Percentiles rank a stretch among this genome's conserved stretches.
Conservation (phyloP, 2,888 invertebrate species). For the Lepidocyrtoides sp. region DNA sequence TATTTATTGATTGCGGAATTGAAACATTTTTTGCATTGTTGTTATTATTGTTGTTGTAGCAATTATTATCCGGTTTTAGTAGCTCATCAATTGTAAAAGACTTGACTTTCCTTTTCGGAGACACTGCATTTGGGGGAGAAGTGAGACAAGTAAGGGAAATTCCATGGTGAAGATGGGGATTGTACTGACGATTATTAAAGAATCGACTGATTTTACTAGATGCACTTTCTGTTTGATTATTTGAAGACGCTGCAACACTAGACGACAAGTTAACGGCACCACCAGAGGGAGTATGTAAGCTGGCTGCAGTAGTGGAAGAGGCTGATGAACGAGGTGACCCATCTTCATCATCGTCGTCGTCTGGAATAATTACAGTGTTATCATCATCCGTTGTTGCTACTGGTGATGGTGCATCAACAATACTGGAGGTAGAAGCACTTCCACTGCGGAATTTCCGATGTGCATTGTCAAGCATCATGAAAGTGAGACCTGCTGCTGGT, state of each 20-base stretch:
- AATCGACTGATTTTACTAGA: not conserved
- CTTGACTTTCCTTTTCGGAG: constrained; percentile 89
- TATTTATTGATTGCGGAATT: not conserved
- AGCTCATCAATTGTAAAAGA: constrained; percentile 96
- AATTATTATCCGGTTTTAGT: constrained; percentile 88
- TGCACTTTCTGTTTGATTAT: not conserved
- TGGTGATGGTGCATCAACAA: not conserved
- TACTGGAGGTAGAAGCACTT: not conserved
- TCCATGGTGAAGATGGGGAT: constrained; percentile 9
- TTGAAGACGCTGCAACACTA: not conserved
- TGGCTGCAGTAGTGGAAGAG: not conserved
- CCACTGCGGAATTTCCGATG: constrained; percentile 24
- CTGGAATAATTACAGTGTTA: constrained; percentile 15
- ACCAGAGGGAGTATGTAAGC: not conserved
- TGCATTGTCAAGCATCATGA: constrained; percentile 62
- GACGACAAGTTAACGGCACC: constrained; percentile 39
- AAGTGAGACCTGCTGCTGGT: constrained; percentile 32
- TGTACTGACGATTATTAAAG: not conserved
- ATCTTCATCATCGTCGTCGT: constrained; percentile 34
- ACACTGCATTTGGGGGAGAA: constrained; percentile 64
- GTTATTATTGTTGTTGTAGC: not conserved
- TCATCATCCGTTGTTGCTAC: not conserved
- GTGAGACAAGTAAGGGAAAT: constrained; percentile 41
- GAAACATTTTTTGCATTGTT: not conserved
- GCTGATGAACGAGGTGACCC: not conserved